phyloP scores from a whole-genome alignment of 2,797 vertebrate species.

The Emys orbicularis region DNA sequence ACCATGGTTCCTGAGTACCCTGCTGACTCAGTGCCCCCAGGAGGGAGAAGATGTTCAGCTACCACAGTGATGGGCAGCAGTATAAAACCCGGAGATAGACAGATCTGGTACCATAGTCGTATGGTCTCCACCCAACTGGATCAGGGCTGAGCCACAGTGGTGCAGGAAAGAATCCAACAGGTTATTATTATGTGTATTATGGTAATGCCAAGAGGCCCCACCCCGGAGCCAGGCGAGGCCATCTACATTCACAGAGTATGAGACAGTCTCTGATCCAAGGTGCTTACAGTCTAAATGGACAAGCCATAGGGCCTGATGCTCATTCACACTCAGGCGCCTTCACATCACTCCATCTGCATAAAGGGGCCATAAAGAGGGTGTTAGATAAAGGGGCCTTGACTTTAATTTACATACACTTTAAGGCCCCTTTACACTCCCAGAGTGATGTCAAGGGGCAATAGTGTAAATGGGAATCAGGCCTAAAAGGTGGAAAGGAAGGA shows the following conservation, averaged over 20 bases:
- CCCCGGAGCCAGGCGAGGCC: fast-evolving
- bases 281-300: neutral
- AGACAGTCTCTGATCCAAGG: neutral
- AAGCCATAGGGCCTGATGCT: neutral
- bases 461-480: neutral
- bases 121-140: neutral
- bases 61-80: neutral
- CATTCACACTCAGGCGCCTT: neutral
- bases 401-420: neutral
- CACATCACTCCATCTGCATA: neutral
- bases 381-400: neutral
- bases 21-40: neutral
- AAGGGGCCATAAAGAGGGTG: neutral
- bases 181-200: neutral
- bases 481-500: neutral
- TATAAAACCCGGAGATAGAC: neutral
- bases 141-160: neutral
- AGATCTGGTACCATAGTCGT: neutral
- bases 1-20: neutral
- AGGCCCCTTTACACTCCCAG: neutral
- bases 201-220: neutral
- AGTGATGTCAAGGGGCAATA: neutral
- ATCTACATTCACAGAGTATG: neutral
- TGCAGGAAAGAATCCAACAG: neutral
- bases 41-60: neutral